These are phyloP conservation scores for Pararge aegeria DNA, from an alignment of 1,140 invertebrate genomes.

Conservation along the genomic window DNA sequence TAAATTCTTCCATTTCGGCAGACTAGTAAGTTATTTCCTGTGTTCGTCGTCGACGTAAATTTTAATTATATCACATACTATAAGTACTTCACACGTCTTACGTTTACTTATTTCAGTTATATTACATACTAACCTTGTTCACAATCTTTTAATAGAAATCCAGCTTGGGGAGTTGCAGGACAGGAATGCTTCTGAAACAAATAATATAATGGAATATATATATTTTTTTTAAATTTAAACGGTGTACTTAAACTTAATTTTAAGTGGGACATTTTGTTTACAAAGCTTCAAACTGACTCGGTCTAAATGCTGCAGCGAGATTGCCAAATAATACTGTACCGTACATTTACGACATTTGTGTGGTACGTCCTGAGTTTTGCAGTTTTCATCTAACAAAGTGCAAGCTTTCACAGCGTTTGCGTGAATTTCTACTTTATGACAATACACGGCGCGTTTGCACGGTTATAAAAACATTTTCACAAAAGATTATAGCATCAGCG, in stretches of 20 bases:
- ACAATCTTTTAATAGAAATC: too few species aligned
- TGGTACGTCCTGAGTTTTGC: conserved; percentile 50
- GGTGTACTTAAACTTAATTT: conserved; percentile 11
- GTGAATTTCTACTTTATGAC: conserved; percentile 51
- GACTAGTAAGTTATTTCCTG: too few species aligned
- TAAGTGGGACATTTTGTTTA: conserved; percentile 37
- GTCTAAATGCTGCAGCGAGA: conserved; percentile 34
- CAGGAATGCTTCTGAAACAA: too few species aligned
- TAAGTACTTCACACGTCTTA: too few species aligned
- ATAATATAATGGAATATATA: too few species aligned
- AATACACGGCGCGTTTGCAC: conserved; percentile 42
- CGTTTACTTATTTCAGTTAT: too few species aligned
- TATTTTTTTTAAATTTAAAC: background rate
- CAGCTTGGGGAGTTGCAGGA: too few species aligned
- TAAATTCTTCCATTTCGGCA: too few species aligned
- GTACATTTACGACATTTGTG: conserved; percentile 48
- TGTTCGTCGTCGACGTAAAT: too few species aligned
- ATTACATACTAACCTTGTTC: too few species aligned
- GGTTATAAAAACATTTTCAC: conserved; percentile 43
- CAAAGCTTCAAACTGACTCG: conserved; percentile 40
- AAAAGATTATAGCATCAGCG: conserved; percentile 30
- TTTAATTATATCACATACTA: too few species aligned
- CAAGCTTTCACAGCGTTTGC: conserved; percentile 58
- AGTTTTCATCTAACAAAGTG: conserved; percentile 68
- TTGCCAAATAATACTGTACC: conserved; percentile 36